Conservation (phyloP, 2,888 invertebrate genomes). For the Sinohyriopsis cumingii region DNA sequence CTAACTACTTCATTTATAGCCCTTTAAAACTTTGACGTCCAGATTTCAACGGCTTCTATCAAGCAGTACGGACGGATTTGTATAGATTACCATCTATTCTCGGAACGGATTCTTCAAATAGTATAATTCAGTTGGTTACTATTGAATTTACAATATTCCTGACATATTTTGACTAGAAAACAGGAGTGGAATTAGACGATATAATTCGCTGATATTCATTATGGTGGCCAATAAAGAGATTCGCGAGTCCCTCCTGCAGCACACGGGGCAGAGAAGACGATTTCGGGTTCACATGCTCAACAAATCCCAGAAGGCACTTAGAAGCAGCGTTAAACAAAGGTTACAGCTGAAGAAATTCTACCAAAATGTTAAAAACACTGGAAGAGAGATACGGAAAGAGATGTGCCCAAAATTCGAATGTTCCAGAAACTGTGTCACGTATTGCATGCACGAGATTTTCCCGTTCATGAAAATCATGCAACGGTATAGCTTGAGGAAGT, state of each 20-base stretch:
- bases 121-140: too few relatives aligned
- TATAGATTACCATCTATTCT: too few relatives aligned
- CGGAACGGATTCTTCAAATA: too few relatives aligned
- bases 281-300: conserved; percentile 48
- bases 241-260: conserved; percentile 26
- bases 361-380: conserved; percentile 9
- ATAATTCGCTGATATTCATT: neutral
- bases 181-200: too few relatives aligned
- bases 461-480: conserved; percentile 66
- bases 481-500: conserved; percentile 63
- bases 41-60: too few relatives aligned
- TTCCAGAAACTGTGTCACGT: conserved; percentile 43
- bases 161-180: too few relatives aligned
- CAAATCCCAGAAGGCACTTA: conserved; percentile 51
- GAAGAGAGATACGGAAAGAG: conserved; percentile 13
- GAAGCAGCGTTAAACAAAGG: conserved; percentile 39
- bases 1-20: too few relatives aligned
- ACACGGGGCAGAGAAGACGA: conserved; percentile 23
- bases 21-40: too few relatives aligned
- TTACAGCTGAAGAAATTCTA: conserved; percentile 21
- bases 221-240: conserved; percentile 31
- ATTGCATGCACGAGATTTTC: conserved; percentile 53
- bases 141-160: too few relatives aligned
- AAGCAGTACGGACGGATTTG: too few relatives aligned
- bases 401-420: conserved; percentile 41